Percentiles rank a stretch among this genome's conserved stretches.
Conservation (phyloP, 2,797 vertebrate species). For the Dicrostonyx torquatus region DNA sequence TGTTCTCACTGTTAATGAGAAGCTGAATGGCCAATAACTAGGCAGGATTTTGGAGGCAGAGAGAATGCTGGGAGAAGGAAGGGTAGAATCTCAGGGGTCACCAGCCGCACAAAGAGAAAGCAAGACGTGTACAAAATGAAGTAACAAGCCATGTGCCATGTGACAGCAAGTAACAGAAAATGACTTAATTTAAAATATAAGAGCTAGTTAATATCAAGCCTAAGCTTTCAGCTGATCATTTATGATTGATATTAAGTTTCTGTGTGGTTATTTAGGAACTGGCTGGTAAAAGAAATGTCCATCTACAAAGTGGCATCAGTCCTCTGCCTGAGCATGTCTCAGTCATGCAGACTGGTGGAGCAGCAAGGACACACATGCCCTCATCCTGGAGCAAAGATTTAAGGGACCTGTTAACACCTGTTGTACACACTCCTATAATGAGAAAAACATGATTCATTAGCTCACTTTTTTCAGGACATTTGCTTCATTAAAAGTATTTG, state of each 20-base stretch:
- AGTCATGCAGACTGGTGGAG: background rate
- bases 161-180: background rate
- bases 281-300: background rate
- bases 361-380: background rate
- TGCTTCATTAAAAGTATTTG: constrained; percentile 46
- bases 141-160: background rate
- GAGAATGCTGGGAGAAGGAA: background rate
- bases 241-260: background rate
- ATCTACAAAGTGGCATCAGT: background rate
- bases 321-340: background rate
- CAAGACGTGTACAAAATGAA: background rate
- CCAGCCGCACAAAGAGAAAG: background rate
- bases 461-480: constrained; percentile 42
- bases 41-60: background rate
- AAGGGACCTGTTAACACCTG: background rate
- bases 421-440: background rate
- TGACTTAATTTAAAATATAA: background rate
- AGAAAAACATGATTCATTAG: background rate
- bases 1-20: background rate
- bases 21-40: background rate
- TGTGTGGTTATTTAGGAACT: background rate
- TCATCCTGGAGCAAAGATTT: background rate
- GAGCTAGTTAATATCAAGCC: background rate
- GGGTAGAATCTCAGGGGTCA: background rate
- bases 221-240: background rate